Percentiles rank a stretch among this genome's conserved stretches.
These are phyloP conservation scores for Monarcha castaneiventris DNA, from an alignment of 2,113 vertebrate species.

Conservation along the genomic window DNA sequence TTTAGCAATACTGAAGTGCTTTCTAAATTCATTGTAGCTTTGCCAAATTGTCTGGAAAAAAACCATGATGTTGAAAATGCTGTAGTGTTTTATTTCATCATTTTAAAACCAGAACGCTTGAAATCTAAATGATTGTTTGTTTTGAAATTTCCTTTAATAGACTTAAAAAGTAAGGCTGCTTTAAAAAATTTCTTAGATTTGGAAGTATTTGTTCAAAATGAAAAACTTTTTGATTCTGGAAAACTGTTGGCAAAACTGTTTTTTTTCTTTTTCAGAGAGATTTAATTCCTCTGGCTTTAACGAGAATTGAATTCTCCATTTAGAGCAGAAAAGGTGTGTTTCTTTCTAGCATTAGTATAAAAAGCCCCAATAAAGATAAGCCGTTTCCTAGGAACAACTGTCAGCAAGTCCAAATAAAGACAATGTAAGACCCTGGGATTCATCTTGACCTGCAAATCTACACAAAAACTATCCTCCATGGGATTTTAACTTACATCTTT, in stretches of 20 bases:
- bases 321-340: neutral
- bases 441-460: neutral
- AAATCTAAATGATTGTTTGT: conserved; percentile 8
- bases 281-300: neutral
- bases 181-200: neutral
- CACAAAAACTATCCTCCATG: neutral
- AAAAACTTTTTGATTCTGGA: neutral
- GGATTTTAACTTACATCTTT: neutral
- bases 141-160: conserved; percentile 21
- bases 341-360: neutral
- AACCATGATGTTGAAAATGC: conserved; percentile 28
- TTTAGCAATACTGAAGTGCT: conserved; percentile 39
- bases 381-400: neutral
- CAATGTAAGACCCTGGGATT: neutral
- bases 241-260: neutral
- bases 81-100: conserved; percentile 38
- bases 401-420: neutral
- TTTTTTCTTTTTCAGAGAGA: neutral
- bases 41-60: conserved; percentile 49
- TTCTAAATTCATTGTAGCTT: conserved; percentile 35
- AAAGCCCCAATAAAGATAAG: neutral
- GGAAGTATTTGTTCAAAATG: neutral
- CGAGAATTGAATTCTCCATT: neutral
- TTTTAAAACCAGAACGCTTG: conserved; percentile 12
- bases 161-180: neutral